Base-by-base conservation (phyloP, 2,797 vertebrate species). In the Mionectes olivaceus region DNA sequence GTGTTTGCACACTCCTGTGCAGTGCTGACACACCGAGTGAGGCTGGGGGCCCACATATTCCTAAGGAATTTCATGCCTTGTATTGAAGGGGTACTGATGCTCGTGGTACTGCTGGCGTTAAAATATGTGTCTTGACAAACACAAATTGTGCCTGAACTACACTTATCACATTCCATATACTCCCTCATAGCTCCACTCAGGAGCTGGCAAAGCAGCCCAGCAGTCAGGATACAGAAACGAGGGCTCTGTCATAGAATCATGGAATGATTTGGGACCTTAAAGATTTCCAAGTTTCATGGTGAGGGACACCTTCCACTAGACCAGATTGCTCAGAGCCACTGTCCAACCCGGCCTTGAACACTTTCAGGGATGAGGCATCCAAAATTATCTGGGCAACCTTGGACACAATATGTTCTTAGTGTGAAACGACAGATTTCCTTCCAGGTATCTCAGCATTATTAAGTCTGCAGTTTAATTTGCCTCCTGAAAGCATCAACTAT, bases 321-420 rank as follows among this genome's bases (percentile, higher is more conserved):
- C 5, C 28, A 52, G 24, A 21, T 0, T 49, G 35, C 49, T 69
- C 56, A 69, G 35, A 56, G 43, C 19, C n/a, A 37, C n/a, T 28
- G 39, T 25, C 23, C 37, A 49, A 1, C 50, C 27, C 6, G 3
- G 28, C 35, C 19, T 28, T 33, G 16, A 57, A 30, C 56, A 44
- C 19, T 11, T 27, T 32, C 57, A 83, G n/a, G 16, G 23, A 15
- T 2, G 19, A 9, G 28, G 13, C 6, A 43, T 5, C 32, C 13
- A 18, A 18, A 5, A 13, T 24, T 49, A 11, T 49, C 7, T 5
- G 7, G 8, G 16, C 13, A 82, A 5, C 32, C 32, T 28, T 18
- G 49, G 5, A 23, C 25, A n/a, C 16, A 28, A 19, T 7, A 5
- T 2, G 10, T 30, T n/a, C 13, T 1, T 2, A 24, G 39, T 0